Evolutionary conservation across 2,797 vertebrate species (phyloP).

Genomic region (Pantherophis vulpinus): DNA sequence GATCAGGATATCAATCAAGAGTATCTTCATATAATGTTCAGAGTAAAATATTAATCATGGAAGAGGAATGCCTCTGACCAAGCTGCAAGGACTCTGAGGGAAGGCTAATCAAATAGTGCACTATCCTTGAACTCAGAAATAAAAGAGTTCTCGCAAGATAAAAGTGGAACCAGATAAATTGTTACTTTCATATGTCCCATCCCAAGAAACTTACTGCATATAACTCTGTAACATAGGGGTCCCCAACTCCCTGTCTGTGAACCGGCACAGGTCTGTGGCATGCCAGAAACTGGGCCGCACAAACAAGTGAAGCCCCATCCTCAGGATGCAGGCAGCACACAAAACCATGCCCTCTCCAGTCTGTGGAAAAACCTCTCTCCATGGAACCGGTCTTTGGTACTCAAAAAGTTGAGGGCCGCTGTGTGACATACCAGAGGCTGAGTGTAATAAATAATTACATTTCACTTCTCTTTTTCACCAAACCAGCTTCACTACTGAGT

Average conservation of each 20-base stretch:
- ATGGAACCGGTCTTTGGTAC: too few relatives aligned
- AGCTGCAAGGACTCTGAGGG: background rate
- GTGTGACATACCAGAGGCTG: background rate
- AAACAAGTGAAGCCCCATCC: too few relatives aligned
- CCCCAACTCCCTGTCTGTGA: too few relatives aligned
- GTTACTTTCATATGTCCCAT: background rate
- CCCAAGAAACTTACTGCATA: background rate
- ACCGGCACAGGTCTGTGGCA: too few relatives aligned
- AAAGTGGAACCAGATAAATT: background rate
- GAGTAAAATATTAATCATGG: background rate
- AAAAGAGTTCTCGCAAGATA: background rate
- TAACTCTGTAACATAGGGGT: too few relatives aligned
- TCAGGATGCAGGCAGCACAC: too few relatives aligned
- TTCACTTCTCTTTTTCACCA: background rate
- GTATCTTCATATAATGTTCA: background rate
- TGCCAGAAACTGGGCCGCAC: too few relatives aligned
- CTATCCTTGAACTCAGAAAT: background rate
- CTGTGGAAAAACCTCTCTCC: too few relatives aligned
- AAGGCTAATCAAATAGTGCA: background rate
- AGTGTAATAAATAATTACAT: background rate
- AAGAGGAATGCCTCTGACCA: background rate
- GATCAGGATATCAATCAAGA: background rate
- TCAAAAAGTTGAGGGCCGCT: too few relatives aligned
- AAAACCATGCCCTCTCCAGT: too few relatives aligned
- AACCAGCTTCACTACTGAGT: background rate